Evolutionary conservation across 2,113 vertebrate species (phyloP), one percentile per base, ranked within the genome.

Genomic region (Choloepus hoffmanni): DNA sequence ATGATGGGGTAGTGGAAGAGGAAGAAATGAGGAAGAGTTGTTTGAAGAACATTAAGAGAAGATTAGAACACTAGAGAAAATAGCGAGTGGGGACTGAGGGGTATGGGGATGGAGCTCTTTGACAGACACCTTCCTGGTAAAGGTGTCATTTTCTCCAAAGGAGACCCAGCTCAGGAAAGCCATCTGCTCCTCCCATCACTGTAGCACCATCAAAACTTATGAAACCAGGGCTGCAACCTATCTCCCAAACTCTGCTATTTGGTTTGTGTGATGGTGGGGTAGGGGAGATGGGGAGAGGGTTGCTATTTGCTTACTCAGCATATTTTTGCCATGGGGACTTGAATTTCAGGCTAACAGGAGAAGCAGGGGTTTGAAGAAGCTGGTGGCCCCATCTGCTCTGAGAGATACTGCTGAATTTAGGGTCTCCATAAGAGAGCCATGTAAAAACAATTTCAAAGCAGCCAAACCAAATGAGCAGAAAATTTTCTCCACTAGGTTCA

Each of bases 401-500:
- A 95, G 53, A 90, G n/a, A 88, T 72, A 60, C 62, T 86, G 30
- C 36, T 77, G 73, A 93, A 55, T 86, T 86, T 73, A 89, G 24
- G 50, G 50, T 63, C 53, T 92, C 48, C 33, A 78, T 70, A 94
- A 63, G 86, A 89, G 95, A 36, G 82, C 53, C 91, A 45, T 16
- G 86, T 43, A 89, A 91, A 95, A 88, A 84, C 2, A 89, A 93
- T 94, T 94, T 91, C 23, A 86, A 76, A 63, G 33, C 30, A 82
- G 30, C 40, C 53, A 94, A 92, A 58, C 53, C 90, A 93, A 96
- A 87, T 93, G 86, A 95, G n/a, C n/a, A 92, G 70, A 89, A 24
- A 95, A 93, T 45, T 48, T 97, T 72, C 36, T 94, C 23, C 55
- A 83, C 79, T 83, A 93, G 26, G 74, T 74, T 94, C 63, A 95